Conservation (phyloP, 2,888 invertebrate genomes). For the Chironomus riparius region DNA sequence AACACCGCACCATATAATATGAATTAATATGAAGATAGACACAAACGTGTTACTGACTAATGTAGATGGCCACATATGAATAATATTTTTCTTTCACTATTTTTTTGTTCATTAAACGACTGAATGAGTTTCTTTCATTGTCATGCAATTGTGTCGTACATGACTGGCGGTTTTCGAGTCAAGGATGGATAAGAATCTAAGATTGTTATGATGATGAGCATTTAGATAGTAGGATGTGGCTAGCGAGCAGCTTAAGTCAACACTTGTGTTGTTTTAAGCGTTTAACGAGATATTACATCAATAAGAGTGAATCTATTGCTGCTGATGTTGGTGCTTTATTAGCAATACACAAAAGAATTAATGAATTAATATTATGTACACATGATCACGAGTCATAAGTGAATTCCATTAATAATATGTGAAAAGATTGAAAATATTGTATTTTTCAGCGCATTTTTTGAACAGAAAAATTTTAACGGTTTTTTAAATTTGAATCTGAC, state of each 20-base stretch:
- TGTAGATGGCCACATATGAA: background rate
- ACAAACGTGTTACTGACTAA: background rate
- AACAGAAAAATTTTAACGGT: no score
- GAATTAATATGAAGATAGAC: background rate
- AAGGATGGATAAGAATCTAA: background rate
- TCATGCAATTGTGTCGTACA: conserved; percentile 2
- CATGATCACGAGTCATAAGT: no score
- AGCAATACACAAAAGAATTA: no score
- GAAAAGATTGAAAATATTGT: no score
- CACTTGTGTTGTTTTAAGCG: background rate
- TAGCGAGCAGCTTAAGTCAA: no score
- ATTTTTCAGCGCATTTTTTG: no score
- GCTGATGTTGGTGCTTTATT: background rate
- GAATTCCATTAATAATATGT: no score
- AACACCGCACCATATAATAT: background rate
- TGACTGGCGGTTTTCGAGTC: background rate
- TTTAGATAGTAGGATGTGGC: no score
- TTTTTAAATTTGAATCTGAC: no score
- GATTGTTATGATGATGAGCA: background rate
- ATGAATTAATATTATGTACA: no score
- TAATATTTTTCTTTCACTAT: background rate
- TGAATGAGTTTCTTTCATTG: background rate
- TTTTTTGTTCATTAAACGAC: background rate
- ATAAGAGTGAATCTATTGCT: background rate
- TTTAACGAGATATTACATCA: background rate